Conservation (phyloP, 1,140 invertebrate genomes). For the Elysia chlorotica region DNA sequence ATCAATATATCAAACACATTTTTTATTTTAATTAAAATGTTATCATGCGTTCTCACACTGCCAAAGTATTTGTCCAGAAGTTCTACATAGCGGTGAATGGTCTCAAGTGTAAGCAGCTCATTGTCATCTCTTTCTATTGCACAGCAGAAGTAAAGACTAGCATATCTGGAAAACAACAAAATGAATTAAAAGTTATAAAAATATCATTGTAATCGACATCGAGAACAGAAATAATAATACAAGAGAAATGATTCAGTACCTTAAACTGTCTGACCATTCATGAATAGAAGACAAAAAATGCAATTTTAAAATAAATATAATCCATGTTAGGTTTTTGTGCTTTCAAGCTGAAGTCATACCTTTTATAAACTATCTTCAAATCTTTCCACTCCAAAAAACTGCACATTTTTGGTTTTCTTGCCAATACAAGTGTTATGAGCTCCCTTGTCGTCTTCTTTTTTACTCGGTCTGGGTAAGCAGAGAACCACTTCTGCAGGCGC, state of each 20-base stretch:
- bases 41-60: too few relatives aligned
- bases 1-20: too few relatives aligned
- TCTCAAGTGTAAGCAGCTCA: conserved; percentile 92
- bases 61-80: conserved; percentile 99
- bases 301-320: too few relatives aligned
- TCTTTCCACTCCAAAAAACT: conserved; percentile 99
- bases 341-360: too few relatives aligned
- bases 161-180: conserved; percentile 76
- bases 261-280: too few relatives aligned
- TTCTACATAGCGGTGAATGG: conserved; percentile 98
- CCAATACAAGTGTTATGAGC: conserved; percentile 94
- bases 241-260: too few relatives aligned
- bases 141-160: conserved; percentile 98
- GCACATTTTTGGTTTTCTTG: conserved; percentile 99
- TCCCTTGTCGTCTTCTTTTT: conserved; percentile 99
- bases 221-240: too few relatives aligned
- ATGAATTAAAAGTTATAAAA: too few relatives aligned
- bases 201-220: too few relatives aligned
- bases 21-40: too few relatives aligned
- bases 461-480: conserved; percentile 67
- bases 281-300: too few relatives aligned
- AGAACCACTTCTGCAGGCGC: conserved; percentile 97
- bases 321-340: too few relatives aligned
- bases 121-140: conserved; percentile 97
- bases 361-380: conserved; percentile 98